Base-by-base conservation (phyloP, 37 sponge, comb jelly and placozoan genomes). In the Geodia barretti region DNA sequence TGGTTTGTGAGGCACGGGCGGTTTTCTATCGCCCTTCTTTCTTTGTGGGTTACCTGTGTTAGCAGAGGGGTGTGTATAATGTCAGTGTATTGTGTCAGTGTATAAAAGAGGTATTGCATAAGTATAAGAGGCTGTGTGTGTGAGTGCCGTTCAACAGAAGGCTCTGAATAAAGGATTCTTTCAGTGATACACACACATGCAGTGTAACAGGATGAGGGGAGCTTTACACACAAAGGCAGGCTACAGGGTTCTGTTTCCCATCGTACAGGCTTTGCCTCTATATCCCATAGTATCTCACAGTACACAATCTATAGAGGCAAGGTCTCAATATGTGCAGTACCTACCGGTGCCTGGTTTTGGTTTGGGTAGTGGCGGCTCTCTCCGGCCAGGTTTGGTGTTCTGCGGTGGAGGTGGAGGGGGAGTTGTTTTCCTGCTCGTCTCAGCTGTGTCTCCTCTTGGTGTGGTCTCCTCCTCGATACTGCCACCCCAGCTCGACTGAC, bases 331-430 rank as follows among this genome's bases (percentile, higher is more conserved):
- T 19, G 19, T 58, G 11, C 19, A 58, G 11, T 58, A 58, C 19
- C 19, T 11, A 11, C 26, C 9, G 41, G 4, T 1, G 20, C 60
- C 23, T 39, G 78, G 78, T 63, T 43, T 78, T 14, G 86, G 79
- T 39, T 78, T 85, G 43, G 86, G 79, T 63, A 78, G 85, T 11
- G 78, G 70, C 9, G 78, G 54, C 26, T 32, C 64, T 42, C 58
- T 77, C 63, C 31, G 67, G 31, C 31, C 67, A 23, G 66, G 28
- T 64, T 41, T 42, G 28, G 42, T 35, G 66, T 31, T 62, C 59
- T 74, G 39, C 25, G 68, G n/a, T 4, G 43, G 65, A 9, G 83
- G 54, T 28, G 76, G 62, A 28, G 84, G 43, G 58, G 68, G 77
- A 34, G 70, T 17, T 30, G 60, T 24, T 21, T 33, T 43, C 3